Percentiles rank a stretch among this genome's conserved stretches.
Evolutionary conservation across 2,113 vertebrate species (phyloP).

Genomic region (Buteo buteo): DNA sequence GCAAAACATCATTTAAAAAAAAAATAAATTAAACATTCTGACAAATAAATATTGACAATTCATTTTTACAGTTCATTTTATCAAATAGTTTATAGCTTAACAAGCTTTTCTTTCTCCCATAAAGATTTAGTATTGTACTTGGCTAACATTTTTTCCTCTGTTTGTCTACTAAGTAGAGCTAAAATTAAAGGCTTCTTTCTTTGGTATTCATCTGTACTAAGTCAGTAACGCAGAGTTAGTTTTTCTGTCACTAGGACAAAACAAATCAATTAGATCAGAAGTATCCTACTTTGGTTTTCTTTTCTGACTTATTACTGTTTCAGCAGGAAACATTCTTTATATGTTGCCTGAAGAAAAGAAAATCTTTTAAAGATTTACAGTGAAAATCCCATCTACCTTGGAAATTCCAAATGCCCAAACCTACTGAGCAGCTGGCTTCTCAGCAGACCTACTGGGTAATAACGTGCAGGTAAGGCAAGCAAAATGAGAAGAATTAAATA

Average conservation of each 20-base stretch:
- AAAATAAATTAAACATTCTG: not conserved
- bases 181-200: constrained; percentile 11
- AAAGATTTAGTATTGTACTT: not conserved
- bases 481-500: not conserved
- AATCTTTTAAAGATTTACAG: not conserved
- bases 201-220: not conserved
- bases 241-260: constrained; percentile 18
- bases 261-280: constrained; percentile 26
- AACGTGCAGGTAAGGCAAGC: not conserved
- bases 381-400: not conserved
- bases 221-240: not conserved
- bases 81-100: not conserved
- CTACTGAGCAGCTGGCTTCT: constrained; percentile 16
- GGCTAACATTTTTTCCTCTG: not conserved
- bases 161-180: not conserved
- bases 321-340: not conserved
- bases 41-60: not conserved
- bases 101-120: not conserved
- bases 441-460: not conserved
- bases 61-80: not conserved
- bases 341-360: not conserved
- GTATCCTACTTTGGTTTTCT: constrained; percentile 23
- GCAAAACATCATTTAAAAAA: not conserved
- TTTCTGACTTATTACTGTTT: constrained; percentile 44
- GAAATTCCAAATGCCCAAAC: constrained; percentile 12